Conservation (phyloP, 2,113 vertebrate genomes). For the Gymnarchus niloticus region DNA sequence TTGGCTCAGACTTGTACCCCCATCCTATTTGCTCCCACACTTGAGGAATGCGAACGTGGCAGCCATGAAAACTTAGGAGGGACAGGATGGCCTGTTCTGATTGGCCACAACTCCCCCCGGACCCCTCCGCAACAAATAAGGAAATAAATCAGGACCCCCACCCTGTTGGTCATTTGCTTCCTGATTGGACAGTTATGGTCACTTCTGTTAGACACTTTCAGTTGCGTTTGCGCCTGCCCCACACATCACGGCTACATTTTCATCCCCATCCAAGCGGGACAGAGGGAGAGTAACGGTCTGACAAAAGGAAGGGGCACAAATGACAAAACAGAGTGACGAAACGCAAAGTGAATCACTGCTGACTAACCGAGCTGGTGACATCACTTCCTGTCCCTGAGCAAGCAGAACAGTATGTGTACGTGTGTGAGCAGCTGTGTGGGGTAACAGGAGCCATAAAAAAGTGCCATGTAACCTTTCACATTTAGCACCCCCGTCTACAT, state of each 20-base stretch:
- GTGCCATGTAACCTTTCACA: neutral
- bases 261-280: neutral
- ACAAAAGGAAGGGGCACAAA: neutral
- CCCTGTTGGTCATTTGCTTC: neutral
- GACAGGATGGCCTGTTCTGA: slow-evolving; percentile 12
- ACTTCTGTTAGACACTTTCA: neutral
- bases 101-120: slow-evolving; percentile 25
- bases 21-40: neutral
- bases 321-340: neutral
- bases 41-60: no score
- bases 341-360: neutral
- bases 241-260: neutral
- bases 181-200: neutral
- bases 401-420: neutral
- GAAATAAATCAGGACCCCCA: slow-evolving; percentile 28
- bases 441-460: neutral
- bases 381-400: neutral
- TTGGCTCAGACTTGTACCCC: neutral
- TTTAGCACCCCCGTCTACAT: neutral
- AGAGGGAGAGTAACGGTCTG: neutral
- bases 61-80: no score
- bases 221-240: neutral
- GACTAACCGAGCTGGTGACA: neutral
- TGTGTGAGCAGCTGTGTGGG: neutral
- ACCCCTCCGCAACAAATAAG: slow-evolving; percentile 19